A percentile compares a stretch with the other conserved stretches of the same genome.
Evolutionary conservation across 2,797 vertebrate species (phyloP).

Genomic region (Enteromius viviparus): DNA sequence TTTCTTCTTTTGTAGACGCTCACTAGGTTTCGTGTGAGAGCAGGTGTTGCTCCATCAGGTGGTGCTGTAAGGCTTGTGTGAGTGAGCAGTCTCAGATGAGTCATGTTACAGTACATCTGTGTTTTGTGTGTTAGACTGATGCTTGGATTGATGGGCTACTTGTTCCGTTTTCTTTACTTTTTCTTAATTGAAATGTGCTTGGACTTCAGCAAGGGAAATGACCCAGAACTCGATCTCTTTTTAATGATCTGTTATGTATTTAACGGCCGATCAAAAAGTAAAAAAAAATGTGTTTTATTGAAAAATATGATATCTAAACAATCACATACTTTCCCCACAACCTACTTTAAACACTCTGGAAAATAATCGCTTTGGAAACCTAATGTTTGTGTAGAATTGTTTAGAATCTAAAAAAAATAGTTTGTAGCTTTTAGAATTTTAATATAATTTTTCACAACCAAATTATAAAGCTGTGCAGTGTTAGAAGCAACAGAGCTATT

Average conservation of each 20-base stretch:
- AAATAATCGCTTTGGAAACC: background rate
- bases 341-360: background rate
- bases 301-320: too few relatives aligned
- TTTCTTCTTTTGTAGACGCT: background rate
- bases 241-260: background rate
- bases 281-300: too few relatives aligned
- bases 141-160: background rate
- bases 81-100: background rate
- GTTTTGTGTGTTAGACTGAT: background rate
- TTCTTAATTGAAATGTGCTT: background rate
- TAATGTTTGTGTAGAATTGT: background rate
- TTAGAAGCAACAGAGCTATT: background rate
- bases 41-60: slow-evolving; percentile 65
- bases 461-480: background rate
- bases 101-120: background rate
- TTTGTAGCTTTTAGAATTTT: background rate
- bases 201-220: background rate
- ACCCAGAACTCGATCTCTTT: background rate
- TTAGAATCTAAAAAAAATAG: background rate
- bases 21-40: background rate
- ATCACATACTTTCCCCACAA: background rate
- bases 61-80: slow-evolving; percentile 67
- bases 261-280: background rate
- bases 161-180: background rate
- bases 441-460: background rate